These are phyloP conservation scores for Coranthus polyacanthus DNA, from an alignment of 2,797 vertebrate genomes.

Conservation along the genomic window DNA sequence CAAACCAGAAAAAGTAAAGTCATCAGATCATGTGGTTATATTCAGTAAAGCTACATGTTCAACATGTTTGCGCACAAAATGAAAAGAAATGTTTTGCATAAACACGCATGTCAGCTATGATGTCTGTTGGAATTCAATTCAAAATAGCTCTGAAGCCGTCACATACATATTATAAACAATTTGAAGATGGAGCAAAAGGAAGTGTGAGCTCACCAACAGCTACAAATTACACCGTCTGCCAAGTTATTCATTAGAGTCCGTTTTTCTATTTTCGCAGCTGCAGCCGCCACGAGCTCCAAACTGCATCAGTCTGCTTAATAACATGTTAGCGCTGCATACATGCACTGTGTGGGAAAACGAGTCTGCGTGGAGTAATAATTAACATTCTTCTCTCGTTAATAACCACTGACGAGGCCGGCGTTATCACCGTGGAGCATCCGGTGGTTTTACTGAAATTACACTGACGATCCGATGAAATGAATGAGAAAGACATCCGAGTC, in stretches of 20 bases:
- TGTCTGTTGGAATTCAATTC: slow-evolving; percentile 17
- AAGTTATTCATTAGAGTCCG: slow-evolving; percentile 15
- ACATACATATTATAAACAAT: slow-evolving; percentile 23
- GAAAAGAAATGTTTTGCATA: slow-evolving; percentile 8
- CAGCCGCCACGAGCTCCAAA: not conserved
- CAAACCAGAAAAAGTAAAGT: slow-evolving; percentile 30
- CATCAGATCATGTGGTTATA: slow-evolving; percentile 15
- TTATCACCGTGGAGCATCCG: not conserved
- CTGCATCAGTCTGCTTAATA: slow-evolving; percentile 5
- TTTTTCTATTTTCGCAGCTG: slow-evolving; percentile 1
- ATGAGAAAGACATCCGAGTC: not conserved
- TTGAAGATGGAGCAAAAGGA: slow-evolving; percentile 21
- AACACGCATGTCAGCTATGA: slow-evolving; percentile 21
- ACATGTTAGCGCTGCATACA: slow-evolving; percentile 11
- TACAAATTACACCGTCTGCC: slow-evolving; percentile 40
- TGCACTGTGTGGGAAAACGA: slow-evolving; percentile 27
- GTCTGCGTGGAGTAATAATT: not conserved
- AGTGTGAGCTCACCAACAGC: slow-evolving; percentile 16
- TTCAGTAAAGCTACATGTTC: slow-evolving; percentile 2
- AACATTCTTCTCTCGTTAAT: slow-evolving; percentile 12
- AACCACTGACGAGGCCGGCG: slow-evolving; percentile 12
- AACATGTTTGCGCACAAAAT: not conserved
- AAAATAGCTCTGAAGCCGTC: slow-evolving; percentile 7
- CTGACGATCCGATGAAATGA: not conserved
- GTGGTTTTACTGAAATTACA: slow-evolving; percentile 1